These are phyloP conservation scores for Diplazon laetatorius DNA, from an alignment of 2,888 invertebrate species.

Conservation along the genomic window DNA sequence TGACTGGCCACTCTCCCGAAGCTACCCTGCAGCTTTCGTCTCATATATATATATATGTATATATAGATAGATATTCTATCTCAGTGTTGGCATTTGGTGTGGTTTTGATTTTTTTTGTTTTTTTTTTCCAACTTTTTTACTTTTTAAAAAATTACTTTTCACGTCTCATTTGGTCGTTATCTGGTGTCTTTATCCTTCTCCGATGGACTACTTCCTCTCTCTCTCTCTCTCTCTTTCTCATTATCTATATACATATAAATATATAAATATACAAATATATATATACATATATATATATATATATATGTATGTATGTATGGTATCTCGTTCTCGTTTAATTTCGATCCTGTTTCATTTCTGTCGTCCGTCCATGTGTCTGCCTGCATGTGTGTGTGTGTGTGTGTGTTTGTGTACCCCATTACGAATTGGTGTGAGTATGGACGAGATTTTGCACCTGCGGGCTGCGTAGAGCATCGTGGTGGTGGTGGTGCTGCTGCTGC, in stretches of 20 bases:
- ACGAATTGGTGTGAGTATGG: conserved; percentile 6
- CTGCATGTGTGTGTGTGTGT: conserved; percentile 17
- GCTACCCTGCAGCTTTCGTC: too few relatives aligned
- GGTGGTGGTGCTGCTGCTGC: conserved; percentile 26
- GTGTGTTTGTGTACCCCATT: conserved; percentile 39
- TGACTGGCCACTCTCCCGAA: conserved; percentile 39
- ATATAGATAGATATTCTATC: too few relatives aligned
- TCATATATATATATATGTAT: too few relatives aligned
- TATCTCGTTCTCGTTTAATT: conserved; percentile 46
- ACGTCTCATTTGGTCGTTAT: conserved; percentile 59
- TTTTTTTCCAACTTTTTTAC: too few relatives aligned
- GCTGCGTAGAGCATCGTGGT: conserved; percentile 40
- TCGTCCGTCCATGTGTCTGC: conserved; percentile 45
- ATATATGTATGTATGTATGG: too few relatives aligned
- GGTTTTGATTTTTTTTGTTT: too few relatives aligned
- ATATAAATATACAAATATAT: too few relatives aligned
- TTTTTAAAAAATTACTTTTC: too few relatives aligned
- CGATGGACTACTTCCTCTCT: conserved; percentile 40
- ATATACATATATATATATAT: too few relatives aligned
- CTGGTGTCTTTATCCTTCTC: conserved; percentile 23
- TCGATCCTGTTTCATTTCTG: conserved; percentile 53
- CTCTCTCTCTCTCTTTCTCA: conserved; percentile 16
- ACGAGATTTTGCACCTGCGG: conserved; percentile 50
- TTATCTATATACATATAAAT: too few relatives aligned
- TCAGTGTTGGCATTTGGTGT: too few relatives aligned